Evolutionary conservation across 1,140 invertebrate species (phyloP).

Genomic region (Ceratosolen fusciceps): DNA sequence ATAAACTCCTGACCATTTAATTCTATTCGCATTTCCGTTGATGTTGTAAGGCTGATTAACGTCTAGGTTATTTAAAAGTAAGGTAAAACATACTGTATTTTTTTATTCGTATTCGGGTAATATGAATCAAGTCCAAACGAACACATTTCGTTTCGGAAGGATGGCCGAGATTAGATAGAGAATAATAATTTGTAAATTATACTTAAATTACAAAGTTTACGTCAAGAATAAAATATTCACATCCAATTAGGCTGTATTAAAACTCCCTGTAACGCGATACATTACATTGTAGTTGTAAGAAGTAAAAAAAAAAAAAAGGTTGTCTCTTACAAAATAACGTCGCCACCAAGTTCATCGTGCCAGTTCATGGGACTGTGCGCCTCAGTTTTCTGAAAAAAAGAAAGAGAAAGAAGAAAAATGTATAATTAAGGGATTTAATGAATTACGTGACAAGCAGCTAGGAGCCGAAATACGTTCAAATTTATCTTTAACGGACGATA

Average conservation of each 20-base stretch:
- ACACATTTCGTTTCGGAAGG: too few relatives aligned
- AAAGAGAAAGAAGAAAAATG: too few relatives aligned
- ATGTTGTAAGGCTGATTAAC: too few relatives aligned
- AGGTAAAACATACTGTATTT: too few relatives aligned
- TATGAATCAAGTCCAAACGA: too few relatives aligned
- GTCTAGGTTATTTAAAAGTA: too few relatives aligned
- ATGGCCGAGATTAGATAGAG: too few relatives aligned
- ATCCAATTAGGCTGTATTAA: neutral
- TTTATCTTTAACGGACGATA: neutral
- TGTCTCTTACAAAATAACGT: constrained; percentile 54
- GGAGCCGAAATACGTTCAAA: constrained; percentile 26
- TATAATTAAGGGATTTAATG: constrained; percentile 30
- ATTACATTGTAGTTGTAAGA: neutral
- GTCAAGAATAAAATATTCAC: neutral
- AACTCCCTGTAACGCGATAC: neutral
- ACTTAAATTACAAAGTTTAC: neutral
- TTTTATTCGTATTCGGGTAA: too few relatives aligned
- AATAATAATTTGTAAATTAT: neutral
- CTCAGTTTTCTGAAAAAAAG: constrained; percentile 54
- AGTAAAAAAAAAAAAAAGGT: neutral
- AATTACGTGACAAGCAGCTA: constrained; percentile 21
- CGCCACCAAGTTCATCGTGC: constrained; percentile 55
- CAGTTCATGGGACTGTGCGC: constrained; percentile 55
- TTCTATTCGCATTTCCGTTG: too few relatives aligned
- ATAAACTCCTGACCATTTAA: too few relatives aligned